phyloP scores from a whole-genome alignment of 1,140 invertebrate genomes.

The Watersipora subatra region DNA sequence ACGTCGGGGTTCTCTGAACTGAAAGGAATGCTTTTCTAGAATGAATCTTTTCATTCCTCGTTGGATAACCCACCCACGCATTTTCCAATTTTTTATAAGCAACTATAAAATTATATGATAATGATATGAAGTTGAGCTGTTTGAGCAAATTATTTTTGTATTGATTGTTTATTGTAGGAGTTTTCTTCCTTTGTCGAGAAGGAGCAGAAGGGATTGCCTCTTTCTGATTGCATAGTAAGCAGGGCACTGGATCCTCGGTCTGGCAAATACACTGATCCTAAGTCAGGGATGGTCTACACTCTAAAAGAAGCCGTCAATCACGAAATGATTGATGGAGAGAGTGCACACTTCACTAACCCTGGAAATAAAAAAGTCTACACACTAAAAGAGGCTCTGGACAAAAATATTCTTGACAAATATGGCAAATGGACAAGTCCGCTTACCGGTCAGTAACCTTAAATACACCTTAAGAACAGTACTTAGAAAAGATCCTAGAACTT shows the following conservation, averaged over 20 bases:
- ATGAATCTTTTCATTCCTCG: too few species aligned
- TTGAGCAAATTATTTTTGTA: too few species aligned
- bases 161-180: slow-evolving; percentile 1
- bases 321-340: slow-evolving; percentile 60
- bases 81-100: too few species aligned
- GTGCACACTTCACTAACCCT: slow-evolving; percentile 38
- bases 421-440: neutral
- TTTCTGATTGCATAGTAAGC: slow-evolving; percentile 44
- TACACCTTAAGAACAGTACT: too few species aligned
- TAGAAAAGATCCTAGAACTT: too few species aligned
- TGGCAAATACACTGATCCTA: slow-evolving; percentile 64
- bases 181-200: neutral
- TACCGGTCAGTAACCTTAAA: too few species aligned
- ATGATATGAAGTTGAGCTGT: too few species aligned
- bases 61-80: too few species aligned
- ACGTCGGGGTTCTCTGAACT: too few species aligned
- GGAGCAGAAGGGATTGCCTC: slow-evolving; percentile 8
- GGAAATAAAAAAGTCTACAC: neutral
- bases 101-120: too few species aligned
- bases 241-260: slow-evolving; percentile 59
- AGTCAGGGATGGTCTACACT: slow-evolving; percentile 45
- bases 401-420: neutral
- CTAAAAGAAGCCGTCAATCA: slow-evolving; percentile 27
- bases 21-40: too few species aligned
- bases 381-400: neutral